Evolutionary conservation across 2,113 vertebrate genomes (phyloP).

Genomic region (Chlorodrepanis virens): DNA sequence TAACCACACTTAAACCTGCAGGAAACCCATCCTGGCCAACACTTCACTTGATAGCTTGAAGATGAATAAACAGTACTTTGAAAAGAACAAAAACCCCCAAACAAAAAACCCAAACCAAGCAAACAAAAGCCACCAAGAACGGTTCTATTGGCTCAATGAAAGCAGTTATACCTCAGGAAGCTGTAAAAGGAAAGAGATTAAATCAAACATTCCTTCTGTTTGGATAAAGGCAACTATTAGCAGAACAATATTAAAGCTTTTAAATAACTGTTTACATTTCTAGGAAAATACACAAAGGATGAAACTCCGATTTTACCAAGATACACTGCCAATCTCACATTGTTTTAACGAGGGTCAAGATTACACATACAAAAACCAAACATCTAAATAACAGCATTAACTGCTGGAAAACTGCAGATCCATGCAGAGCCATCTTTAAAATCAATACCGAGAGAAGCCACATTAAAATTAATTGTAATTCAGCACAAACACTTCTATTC

Average conservation of each 20-base stretch:
- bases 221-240: not conserved
- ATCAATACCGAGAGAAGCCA: not conserved
- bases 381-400: slow-evolving; percentile 1
- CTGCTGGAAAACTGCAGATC: not conserved
- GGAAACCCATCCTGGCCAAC: not conserved
- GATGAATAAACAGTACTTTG: not conserved
- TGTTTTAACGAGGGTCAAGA: not conserved
- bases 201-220: not conserved
- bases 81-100: not conserved
- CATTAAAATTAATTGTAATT: not conserved
- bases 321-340: not conserved
- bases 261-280: not conserved
- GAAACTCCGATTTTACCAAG: not conserved
- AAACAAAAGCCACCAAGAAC: not conserved
- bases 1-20: not conserved
- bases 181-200: not conserved
- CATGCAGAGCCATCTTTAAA: not conserved
- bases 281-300: not conserved
- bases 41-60: not conserved
- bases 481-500: not conserved
- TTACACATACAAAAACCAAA: not conserved
- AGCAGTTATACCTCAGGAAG: not conserved
- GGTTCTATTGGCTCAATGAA: not conserved
- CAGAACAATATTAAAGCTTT: not conserved
- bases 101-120: not conserved